Base-by-base conservation (phyloP, 2,113 vertebrate species). In the Arothron firmamentum region DNA sequence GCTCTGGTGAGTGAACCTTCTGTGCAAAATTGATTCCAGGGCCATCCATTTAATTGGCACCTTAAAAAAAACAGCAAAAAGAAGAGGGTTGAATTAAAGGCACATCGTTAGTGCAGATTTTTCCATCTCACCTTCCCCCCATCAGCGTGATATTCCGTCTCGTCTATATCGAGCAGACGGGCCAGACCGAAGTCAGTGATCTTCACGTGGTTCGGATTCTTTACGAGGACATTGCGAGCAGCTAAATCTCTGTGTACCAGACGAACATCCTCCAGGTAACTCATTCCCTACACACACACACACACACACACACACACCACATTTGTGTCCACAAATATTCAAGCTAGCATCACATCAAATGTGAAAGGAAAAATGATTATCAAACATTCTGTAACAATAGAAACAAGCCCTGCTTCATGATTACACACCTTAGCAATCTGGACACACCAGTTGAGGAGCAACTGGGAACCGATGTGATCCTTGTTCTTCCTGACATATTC, bases 41-140 rank as follows among this genome's bases (percentile, higher is more conserved):
- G 97, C 97, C 97, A 99, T 99, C 97, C 97, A 99, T 82, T 99
- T 99, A 84, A 99, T 99, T 4, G 97, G 96, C 0, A 99, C 96
- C 97, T 98, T 57, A 8, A 47, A 21, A 47, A 21, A 72, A n/a
- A 21, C 62, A 9, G 56, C 2, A 56, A 52, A 53, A 25, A 53
- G 49, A 13, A 50, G 18, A 12, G 8, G 21, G 48, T n/a, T 17
- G 43, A 45, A 45, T 45, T 45, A 17, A 47, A 13, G n/a, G n/a
- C 4, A 28, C 1, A 2, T 5, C 21, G 5, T 2, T 14, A 20
- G 16, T n/a, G 9, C 12, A 19, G 62, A 42, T 15, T 23, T 6
- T 52, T 52, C 47, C 20, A n/a, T 20, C 67, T 38, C 59, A 97
- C 96, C 93, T 98, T 99, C 68, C 97, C 97, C 0, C 96, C 96